Percentiles rank a stretch among this genome's conserved stretches.
Evolutionary conservation across 2,888 invertebrate genomes (phyloP).

Genomic region (Pseudanteris insignis): DNA sequence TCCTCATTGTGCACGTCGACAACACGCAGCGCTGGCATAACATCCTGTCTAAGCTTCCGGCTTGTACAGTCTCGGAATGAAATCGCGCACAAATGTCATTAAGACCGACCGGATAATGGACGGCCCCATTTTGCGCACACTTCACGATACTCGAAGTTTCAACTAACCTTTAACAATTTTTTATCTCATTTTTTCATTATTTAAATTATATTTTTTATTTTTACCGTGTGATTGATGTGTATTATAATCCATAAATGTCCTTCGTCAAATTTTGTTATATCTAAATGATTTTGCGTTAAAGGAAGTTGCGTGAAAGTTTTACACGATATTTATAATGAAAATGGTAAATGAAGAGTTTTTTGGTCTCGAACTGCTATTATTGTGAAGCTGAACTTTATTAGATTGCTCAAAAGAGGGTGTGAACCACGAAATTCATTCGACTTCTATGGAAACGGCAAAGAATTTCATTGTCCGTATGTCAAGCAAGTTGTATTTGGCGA

Average conservation of each 20-base stretch:
- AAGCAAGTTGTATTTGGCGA: constrained; percentile 5
- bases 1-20: constrained; percentile 56
- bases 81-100: constrained; percentile 57
- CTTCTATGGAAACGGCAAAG: not conserved
- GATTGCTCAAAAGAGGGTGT: not conserved
- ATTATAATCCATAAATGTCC: too few species aligned
- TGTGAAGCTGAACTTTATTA: too few species aligned
- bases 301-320: too few species aligned
- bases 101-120: constrained; percentile 47
- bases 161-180: constrained; percentile 11
- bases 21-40: constrained; percentile 51
- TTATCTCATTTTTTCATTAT: too few species aligned
- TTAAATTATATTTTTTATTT: too few species aligned
- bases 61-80: constrained; percentile 56
- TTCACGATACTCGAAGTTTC: not conserved
- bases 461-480: constrained; percentile 3
- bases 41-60: constrained; percentile 53
- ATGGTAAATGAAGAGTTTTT: too few species aligned
- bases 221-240: too few species aligned
- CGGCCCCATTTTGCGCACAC: constrained; percentile 23
- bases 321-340: too few species aligned
- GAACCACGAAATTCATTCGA: not conserved
- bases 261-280: too few species aligned
- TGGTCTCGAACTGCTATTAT: too few species aligned
- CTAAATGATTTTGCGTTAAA: too few species aligned